Evolutionary conservation across 2,797 vertebrate species (phyloP).

Genomic region (Pangasius larnaudii): DNA sequence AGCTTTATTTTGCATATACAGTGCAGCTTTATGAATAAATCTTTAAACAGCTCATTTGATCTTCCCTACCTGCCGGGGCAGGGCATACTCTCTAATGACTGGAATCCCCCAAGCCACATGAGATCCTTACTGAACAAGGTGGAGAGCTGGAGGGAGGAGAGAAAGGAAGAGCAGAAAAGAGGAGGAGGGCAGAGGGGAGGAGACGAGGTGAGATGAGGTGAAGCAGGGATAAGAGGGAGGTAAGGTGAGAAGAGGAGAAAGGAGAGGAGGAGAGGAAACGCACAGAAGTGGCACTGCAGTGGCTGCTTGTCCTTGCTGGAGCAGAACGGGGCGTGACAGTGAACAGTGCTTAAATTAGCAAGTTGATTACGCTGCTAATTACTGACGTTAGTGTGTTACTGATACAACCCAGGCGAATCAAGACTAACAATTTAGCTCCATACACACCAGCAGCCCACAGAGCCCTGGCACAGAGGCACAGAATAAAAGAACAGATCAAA

Average conservation of each 20-base stretch:
- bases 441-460: constrained; percentile 22
- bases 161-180: constrained; percentile 54
- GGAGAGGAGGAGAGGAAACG: not conserved
- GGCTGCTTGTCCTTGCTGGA: constrained; percentile 47
- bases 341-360: constrained; percentile 78
- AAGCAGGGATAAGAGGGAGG: constrained; percentile 20
- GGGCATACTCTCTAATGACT: constrained; percentile 65
- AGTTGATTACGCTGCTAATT: constrained; percentile 86
- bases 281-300: constrained; percentile 10
- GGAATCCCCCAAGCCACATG: constrained; percentile 60
- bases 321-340: constrained; percentile 64
- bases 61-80: constrained; percentile 34
- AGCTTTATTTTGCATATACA: constrained; percentile 55
- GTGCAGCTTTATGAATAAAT: constrained; percentile 67
- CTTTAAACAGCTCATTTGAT: constrained; percentile 74
- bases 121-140: constrained; percentile 22
- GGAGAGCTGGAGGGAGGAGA: constrained; percentile 45
- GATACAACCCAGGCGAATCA: constrained; percentile 78
- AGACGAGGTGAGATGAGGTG: not conserved
- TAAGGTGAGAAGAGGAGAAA: constrained; percentile 21
- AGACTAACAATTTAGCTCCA: constrained; percentile 72
- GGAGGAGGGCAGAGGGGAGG: constrained; percentile 38
- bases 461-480: constrained; percentile 39
- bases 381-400: constrained; percentile 77
- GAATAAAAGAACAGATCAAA: not conserved